Evolutionary conservation across 2,797 vertebrate species (phyloP).

Genomic region (Alauda arvensis): DNA sequence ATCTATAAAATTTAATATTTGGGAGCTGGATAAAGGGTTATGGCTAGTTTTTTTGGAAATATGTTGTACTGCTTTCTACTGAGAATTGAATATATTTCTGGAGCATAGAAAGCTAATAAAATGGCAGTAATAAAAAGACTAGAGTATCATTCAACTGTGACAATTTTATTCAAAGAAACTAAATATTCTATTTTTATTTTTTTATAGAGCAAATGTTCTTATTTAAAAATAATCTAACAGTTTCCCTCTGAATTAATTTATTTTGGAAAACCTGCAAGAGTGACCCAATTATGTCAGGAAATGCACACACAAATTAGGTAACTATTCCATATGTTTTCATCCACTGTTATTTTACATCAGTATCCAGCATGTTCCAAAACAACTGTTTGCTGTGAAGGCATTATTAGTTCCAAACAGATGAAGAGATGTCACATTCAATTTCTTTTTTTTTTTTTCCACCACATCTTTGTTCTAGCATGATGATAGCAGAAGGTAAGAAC

Average conservation of each 20-base stretch:
- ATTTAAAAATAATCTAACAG: neutral
- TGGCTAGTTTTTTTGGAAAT: neutral
- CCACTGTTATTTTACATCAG: conserved; percentile 30
- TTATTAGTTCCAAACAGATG: conserved; percentile 54
- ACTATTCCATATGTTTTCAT: conserved; percentile 45
- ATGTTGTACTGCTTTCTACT: neutral
- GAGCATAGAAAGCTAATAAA: neutral
- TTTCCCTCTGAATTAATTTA: neutral
- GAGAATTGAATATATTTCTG: neutral
- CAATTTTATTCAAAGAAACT: neutral
- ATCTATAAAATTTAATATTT: neutral
- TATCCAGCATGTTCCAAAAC: conserved; percentile 17
- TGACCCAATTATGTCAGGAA: conserved; percentile 36
- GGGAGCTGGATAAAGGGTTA: neutral
- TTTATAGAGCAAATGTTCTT: neutral
- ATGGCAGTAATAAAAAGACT: neutral
- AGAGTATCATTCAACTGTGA: neutral
- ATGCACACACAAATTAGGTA: conserved; percentile 10
- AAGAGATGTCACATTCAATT: conserved; percentile 12
- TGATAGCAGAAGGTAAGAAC: conserved; percentile 10
- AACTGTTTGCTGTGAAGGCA: conserved; percentile 39
- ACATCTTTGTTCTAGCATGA: neutral
- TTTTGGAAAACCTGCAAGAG: neutral
- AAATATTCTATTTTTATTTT: neutral
- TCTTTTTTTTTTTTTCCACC: neutral